Percentiles rank a stretch among this genome's conserved stretches.
Conservation (phyloP, 2,888 invertebrate genomes). For the Watsonalla cultraria region DNA sequence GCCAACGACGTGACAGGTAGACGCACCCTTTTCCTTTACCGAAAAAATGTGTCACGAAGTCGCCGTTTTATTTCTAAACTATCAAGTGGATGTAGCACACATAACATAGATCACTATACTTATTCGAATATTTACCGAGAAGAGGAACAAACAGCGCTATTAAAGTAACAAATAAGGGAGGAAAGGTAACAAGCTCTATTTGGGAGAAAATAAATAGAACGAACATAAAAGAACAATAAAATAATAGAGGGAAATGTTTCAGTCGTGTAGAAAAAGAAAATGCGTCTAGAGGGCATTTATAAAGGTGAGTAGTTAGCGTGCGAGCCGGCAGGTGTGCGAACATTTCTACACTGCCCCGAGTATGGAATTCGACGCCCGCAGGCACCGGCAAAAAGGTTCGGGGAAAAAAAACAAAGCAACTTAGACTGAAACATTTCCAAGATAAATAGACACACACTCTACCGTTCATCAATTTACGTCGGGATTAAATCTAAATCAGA, state of each 20-base stretch:
- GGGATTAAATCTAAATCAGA: constrained; percentile 14
- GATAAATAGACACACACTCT: constrained; percentile 27
- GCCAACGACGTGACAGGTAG: constrained; percentile 51
- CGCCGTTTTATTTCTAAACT: constrained; percentile 26
- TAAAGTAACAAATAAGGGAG: not conserved
- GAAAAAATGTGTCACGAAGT: constrained; percentile 41
- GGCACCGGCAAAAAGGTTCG: constrained; percentile 39
- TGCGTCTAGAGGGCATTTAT: constrained; percentile 54
- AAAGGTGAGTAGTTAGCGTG: constrained; percentile 46
- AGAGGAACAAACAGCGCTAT: not conserved
- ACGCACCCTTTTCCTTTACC: constrained; percentile 44
- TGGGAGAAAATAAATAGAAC: constrained; percentile 13
- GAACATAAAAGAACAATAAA: constrained; percentile 33
- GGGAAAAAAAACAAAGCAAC: constrained; percentile 37
- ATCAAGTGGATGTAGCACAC: not conserved
- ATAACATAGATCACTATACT: not conserved
- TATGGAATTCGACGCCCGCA: constrained; percentile 24
- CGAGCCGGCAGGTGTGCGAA: constrained; percentile 57
- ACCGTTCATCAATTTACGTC: constrained; percentile 31
- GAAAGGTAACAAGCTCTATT: constrained; percentile 20
- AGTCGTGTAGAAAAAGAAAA: constrained; percentile 43
- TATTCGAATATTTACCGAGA: not conserved
- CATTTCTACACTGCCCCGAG: constrained; percentile 33
- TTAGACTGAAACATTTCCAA: constrained; percentile 20
- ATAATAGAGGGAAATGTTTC: constrained; percentile 37